A percentile compares a stretch with the other conserved stretches of the same genome.
Conservation (phyloP, 1,140 invertebrate genomes). For the Drosophila auraria region DNA sequence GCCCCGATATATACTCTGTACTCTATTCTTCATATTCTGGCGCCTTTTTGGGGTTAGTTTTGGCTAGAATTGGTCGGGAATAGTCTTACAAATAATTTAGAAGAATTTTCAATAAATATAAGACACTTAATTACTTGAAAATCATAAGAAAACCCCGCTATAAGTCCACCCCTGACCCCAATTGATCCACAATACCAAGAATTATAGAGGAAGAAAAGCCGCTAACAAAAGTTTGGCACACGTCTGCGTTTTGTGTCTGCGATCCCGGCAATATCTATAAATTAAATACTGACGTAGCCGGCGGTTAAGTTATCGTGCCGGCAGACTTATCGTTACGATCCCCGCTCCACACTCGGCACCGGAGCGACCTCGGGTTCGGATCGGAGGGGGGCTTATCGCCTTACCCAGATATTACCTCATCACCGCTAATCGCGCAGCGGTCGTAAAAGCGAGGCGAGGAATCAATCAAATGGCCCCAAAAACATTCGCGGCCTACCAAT, state of each 20-base stretch:
- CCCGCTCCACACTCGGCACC: background rate
- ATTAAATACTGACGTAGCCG: constrained; percentile 72
- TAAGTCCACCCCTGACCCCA: too few relatives aligned
- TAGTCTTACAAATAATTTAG: too few relatives aligned
- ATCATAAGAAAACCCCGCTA: background rate
- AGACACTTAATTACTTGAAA: too few relatives aligned
- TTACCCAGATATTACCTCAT: constrained; percentile 67
- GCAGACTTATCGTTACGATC: constrained; percentile 26
- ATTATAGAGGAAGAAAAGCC: background rate
- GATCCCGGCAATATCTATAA: constrained; percentile 57
- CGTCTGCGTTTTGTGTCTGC: background rate
- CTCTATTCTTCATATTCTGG: background rate
- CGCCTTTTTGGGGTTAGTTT: background rate
- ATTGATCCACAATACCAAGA: background rate
- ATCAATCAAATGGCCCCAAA: constrained; percentile 65
- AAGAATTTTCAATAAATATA: too few relatives aligned
- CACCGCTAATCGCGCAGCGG: constrained; percentile 41
- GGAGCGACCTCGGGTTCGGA: constrained; percentile 5
- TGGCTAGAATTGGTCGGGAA: background rate
- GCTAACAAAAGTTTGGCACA: constrained; percentile 7
- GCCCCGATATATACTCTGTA: constrained; percentile 4
- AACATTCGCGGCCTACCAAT: constrained; percentile 50
- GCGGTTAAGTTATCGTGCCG: constrained; percentile 27
- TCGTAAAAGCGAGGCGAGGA: constrained; percentile 32
- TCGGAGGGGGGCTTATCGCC: constrained; percentile 54